Conservation (phyloP, 1,140 invertebrate genomes). For the Danaus melanippus region DNA sequence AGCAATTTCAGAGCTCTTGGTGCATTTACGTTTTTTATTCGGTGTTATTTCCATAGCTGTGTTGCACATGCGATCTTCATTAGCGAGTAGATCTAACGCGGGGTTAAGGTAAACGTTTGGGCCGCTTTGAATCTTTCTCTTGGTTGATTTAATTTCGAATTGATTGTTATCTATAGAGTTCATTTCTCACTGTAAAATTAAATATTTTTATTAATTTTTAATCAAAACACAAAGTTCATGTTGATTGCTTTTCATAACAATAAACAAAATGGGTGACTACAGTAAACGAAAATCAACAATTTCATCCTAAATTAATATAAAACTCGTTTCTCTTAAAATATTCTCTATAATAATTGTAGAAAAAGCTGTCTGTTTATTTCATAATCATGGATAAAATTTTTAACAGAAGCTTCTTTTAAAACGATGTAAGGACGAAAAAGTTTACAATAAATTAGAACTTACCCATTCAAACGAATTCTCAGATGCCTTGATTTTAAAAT, state of each 20-base stretch:
- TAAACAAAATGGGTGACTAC: constrained; percentile 1
- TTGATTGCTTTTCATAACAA: neutral
- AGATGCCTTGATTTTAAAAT: too few species aligned
- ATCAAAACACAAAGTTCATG: neutral
- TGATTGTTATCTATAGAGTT: constrained; percentile 64
- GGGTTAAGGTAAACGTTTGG: constrained; percentile 64
- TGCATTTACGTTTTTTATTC: constrained; percentile 52
- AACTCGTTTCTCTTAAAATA: too few species aligned
- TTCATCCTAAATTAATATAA: too few species aligned
- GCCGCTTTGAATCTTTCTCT: constrained; percentile 54
- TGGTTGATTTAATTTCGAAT: constrained; percentile 59
- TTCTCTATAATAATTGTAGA: too few species aligned
- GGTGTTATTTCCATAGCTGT: constrained; percentile 67
- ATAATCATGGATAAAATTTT: too few species aligned
- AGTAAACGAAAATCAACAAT: too few species aligned
- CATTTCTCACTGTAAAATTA: constrained; percentile 44
- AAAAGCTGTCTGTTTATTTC: too few species aligned
- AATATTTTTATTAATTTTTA: constrained; percentile 8
- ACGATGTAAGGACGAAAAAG: too few species aligned
- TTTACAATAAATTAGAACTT: too few species aligned
- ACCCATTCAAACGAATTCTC: too few species aligned
- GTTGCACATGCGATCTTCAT: constrained; percentile 68
- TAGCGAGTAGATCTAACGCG: constrained; percentile 58
- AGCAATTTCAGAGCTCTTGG: constrained; percentile 49
- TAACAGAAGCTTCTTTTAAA: too few species aligned